Base-by-base conservation (phyloP, 2,113 vertebrate genomes). In the Phoxinus phoxinus region DNA sequence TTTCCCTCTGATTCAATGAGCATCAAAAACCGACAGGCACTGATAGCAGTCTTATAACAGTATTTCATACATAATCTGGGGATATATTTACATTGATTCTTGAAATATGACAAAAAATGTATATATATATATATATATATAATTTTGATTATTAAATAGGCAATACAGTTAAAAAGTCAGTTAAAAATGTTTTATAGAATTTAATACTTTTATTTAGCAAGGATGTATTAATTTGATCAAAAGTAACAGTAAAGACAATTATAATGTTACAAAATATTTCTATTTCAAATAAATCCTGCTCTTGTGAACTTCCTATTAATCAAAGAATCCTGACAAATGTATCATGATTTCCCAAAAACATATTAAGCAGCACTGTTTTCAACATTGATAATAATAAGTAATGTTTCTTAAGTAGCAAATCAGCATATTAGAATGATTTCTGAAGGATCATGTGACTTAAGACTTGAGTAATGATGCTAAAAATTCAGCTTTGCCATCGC, bases 1-100 rank as follows among this genome's bases (percentile, higher is more conserved):
- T 4, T 21, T 74, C 27, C 21, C 48, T 10, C 17, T 63, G 21
- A 51, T 53, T 76, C 27, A 71, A 35, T 23, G 19, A 59, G 51
- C 75, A 58, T 77, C n/a, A 67, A 67, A 32, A 77, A 65, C 17
- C n/a, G n/a, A 30, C 80, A 69, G 25, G 13, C 56, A 59, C 21
- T 30, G 2, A 37, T 15, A 35, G 9, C 7, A 12, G 74, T 4
- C 46, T 76, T 76, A n/a, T 19, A 56, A 12, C 5, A 41, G 11
- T 8, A 35, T 59, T 13, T n/a, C 3, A 3, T 37, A n/a, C 19
- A 58, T n/a, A 15, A 37, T 59, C 76, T 78, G 10, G 19, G 3
- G 23, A 58, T n/a, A 32, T 56, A 27, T 77, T 35, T 35, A 77
- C 51, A 13, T 3, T 5, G 30, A 23, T 13, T 77, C 4, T n/a